Evolutionary conservation across 2,113 vertebrate species (phyloP).

Genomic region (Lophochroa leadbeateri): DNA sequence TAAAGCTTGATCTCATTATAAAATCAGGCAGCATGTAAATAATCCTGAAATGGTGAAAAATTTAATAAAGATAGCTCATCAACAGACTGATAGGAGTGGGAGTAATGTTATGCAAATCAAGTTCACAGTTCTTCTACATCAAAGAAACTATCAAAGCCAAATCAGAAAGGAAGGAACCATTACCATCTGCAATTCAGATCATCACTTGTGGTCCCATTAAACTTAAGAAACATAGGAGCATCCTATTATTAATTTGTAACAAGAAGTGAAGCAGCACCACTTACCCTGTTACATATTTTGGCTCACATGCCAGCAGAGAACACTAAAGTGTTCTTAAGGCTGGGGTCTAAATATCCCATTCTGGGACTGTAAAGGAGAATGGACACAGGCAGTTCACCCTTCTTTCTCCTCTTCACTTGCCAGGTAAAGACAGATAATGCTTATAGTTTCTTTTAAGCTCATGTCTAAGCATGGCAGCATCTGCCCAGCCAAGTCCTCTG

Average conservation of each 20-base stretch:
- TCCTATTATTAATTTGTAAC: not conserved
- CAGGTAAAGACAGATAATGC: not conserved
- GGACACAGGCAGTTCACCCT: not conserved
- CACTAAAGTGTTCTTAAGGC: not conserved
- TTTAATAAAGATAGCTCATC: conserved; percentile 35
- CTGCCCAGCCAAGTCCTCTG: not conserved
- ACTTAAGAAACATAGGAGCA: not conserved
- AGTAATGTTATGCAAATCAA: conserved; percentile 41
- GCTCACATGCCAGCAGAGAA: not conserved
- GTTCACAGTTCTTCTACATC: conserved; percentile 46
- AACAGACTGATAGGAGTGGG: conserved; percentile 30
- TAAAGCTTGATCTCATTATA: conserved; percentile 19
- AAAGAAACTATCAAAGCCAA: conserved; percentile 43
- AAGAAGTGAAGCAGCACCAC: not conserved
- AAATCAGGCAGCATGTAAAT: conserved; percentile 28
- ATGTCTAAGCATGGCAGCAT: not conserved
- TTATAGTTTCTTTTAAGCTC: not conserved
- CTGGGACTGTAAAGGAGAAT: not conserved
- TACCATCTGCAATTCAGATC: conserved; percentile 48
- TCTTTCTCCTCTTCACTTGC: not conserved
- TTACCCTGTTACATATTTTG: not conserved
- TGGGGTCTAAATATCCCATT: not conserved
- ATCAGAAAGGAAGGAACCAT: conserved; percentile 28
- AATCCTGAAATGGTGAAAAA: conserved; percentile 16
- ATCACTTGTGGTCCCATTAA: not conserved